A percentile compares a stretch with the other conserved stretches of the same genome.
phyloP scores from a whole-genome alignment of 2,797 vertebrate genomes.

The Danio jaintianensis region DNA sequence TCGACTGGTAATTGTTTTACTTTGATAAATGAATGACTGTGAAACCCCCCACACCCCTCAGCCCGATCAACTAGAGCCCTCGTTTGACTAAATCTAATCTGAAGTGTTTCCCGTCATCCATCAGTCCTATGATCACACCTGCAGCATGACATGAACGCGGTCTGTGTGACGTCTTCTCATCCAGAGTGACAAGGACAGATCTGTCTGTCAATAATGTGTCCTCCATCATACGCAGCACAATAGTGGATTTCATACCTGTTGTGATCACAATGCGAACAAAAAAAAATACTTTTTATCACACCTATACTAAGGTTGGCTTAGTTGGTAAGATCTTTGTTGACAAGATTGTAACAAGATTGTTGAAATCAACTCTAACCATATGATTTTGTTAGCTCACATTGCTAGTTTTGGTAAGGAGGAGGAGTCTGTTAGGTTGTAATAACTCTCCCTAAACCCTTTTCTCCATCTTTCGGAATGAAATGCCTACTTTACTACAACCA shows the following conservation, averaged over 20 bases:
- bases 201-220: neutral
- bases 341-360: neutral
- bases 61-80: slow-evolving; percentile 49
- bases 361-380: too few species aligned
- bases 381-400: too few species aligned
- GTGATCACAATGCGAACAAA: slow-evolving; percentile 55
- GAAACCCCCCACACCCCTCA: slow-evolving; percentile 43
- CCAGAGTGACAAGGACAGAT: neutral
- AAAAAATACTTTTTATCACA: too few species aligned
- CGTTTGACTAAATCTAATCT: slow-evolving; percentile 80
- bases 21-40: slow-evolving; percentile 67
- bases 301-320: too few species aligned
- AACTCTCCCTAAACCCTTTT: too few species aligned
- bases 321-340: too few species aligned
- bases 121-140: slow-evolving; percentile 76
- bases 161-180: slow-evolving; percentile 6
- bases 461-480: too few species aligned
- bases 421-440: too few species aligned
- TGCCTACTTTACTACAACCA: too few species aligned
- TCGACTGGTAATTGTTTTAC: slow-evolving; percentile 80
- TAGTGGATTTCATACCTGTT: slow-evolving; percentile 23
- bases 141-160: slow-evolving; percentile 57
- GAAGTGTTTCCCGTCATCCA: slow-evolving; percentile 73
- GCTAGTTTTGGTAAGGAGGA: too few species aligned
- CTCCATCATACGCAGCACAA: neutral